Conservation (phyloP, 2,797 vertebrate species). For the Melanotaenia nigrans region DNA sequence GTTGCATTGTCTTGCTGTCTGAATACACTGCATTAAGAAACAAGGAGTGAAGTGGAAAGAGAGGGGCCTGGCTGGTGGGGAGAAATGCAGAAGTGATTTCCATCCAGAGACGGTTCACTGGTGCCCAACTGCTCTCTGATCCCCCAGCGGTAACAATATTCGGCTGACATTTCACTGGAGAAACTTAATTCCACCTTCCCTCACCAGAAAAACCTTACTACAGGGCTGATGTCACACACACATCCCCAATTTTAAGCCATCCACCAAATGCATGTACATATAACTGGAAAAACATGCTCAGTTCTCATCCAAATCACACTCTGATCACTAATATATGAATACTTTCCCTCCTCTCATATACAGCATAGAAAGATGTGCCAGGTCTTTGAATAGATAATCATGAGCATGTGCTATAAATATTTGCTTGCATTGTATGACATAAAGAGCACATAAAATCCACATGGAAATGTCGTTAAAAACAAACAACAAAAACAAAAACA, state of each 20-base stretch:
- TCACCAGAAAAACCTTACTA: constrained; percentile 67
- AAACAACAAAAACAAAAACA: no score
- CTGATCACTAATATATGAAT: constrained; percentile 26
- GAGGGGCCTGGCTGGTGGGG: constrained; percentile 21
- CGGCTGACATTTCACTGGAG: constrained; percentile 71
- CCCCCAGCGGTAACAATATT: constrained; percentile 70
- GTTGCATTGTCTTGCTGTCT: constrained; percentile 48
- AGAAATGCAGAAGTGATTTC: constrained; percentile 66
- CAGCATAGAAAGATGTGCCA: constrained; percentile 27
- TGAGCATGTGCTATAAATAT: background rate
- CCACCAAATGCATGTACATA: constrained; percentile 41
- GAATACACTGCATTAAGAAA: constrained; percentile 38
- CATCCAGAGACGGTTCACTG: constrained; percentile 60
- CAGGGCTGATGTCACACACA: constrained; percentile 36
- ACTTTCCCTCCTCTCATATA: constrained; percentile 26
- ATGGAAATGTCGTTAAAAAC: no score
- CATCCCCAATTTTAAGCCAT: constrained; percentile 44
- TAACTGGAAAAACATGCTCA: constrained; percentile 55
- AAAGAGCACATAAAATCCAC: no score
- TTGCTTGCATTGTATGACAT: no score
- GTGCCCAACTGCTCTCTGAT: constrained; percentile 70
- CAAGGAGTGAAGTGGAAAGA: constrained; percentile 45
- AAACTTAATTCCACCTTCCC: constrained; percentile 60
- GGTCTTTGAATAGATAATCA: constrained; percentile 22
- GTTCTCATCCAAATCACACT: constrained; percentile 53